These are phyloP conservation scores for Habrosyne pyritoides DNA, from an alignment of 2,888 invertebrate genomes.

Conservation along the genomic window DNA sequence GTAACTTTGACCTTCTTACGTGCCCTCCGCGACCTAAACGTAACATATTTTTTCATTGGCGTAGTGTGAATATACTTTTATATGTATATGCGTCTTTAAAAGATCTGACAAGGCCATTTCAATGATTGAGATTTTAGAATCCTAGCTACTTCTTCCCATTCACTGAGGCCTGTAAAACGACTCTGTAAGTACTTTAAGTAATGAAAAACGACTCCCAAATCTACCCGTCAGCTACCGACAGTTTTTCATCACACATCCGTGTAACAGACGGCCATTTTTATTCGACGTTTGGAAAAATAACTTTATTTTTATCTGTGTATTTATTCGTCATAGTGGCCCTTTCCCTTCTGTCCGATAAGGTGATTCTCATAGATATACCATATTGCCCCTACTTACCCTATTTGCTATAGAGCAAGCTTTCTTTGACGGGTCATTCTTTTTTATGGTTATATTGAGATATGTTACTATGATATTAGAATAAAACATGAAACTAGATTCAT, in stretches of 20 bases:
- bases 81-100: no score
- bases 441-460: slow-evolving; percentile 41
- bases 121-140: no score
- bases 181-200: no score
- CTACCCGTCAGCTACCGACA: neutral
- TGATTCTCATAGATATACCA: slow-evolving; percentile 54
- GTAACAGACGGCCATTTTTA: slow-evolving; percentile 47
- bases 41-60: no score
- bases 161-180: no score
- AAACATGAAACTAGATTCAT: neutral
- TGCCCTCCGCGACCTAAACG: no score
- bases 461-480: slow-evolving; percentile 15
- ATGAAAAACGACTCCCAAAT: no score
- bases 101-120: no score
- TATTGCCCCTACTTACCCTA: slow-evolving; percentile 40
- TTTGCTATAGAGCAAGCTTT: neutral
- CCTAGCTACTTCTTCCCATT: no score
- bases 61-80: no score
- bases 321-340: slow-evolving; percentile 62
- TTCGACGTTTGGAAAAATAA: slow-evolving; percentile 75
- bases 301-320: slow-evolving; percentile 77
- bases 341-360: slow-evolving; percentile 61
- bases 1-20: no score
- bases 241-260: slow-evolving; percentile 37
- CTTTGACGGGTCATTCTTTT: slow-evolving; percentile 40